Base-by-base conservation (phyloP, 2,888 invertebrate genomes). In the Aphrophora alni region DNA sequence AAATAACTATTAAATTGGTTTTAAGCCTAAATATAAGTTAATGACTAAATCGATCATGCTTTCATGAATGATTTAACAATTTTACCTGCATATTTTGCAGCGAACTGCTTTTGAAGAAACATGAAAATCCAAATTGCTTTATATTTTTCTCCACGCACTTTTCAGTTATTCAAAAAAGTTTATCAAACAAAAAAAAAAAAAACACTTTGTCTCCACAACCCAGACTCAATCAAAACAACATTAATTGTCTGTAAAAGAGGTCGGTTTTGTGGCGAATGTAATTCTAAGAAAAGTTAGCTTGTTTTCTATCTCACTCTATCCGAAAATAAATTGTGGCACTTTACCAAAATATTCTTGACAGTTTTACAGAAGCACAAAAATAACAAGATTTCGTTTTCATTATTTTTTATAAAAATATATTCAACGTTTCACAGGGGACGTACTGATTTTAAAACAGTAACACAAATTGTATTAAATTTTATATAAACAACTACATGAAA, bases 251-350 rank as follows among this genome's bases (percentile, higher is more conserved):
- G 59, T 59, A 59, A 59, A 59, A 21, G 59, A 59, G 59, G 59
- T 59, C 59, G 59, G 21, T 21, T 59, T 59, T 4, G 59, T 21
- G 59, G 10, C 59, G 59, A 59, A 59, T 59, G 59, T 59, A 59
- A 59, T 59, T 59, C 59, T 21, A 21, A 21, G 59, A 59, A 59
- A 59, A 59, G 59, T 59, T 59, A 59, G n/a, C 21, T n/a, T 59
- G 59, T 59, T 59, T 79, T 79, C 74, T 74, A 73, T 79, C 78
- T 79, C 78, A 79, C 78, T 79, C 74, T 68, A 79, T 79, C 74
- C 78, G 75, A 81, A 81, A 81, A 81, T 81, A 81, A 81, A 81
- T 75, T 75, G 78, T 81, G 81, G 81, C 81, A 78, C 77, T 71
- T 75, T 78, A 78, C 81, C 81, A 81, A 81, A 72, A 77, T 76